These are phyloP conservation scores for Odontophorus gujanensis DNA, from an alignment of 2,113 vertebrate species.

Conservation along the genomic window DNA sequence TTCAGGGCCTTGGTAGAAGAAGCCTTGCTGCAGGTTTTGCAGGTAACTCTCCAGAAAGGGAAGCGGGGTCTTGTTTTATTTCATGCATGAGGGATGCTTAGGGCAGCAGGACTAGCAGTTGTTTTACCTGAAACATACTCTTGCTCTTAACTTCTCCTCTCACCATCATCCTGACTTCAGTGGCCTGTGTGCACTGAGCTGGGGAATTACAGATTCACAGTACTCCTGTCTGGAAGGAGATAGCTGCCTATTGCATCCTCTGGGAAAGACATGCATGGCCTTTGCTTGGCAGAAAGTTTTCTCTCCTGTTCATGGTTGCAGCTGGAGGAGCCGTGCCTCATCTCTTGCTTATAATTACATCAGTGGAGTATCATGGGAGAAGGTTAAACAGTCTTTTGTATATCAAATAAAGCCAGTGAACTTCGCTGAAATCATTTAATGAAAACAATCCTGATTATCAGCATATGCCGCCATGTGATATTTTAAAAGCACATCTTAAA, in stretches of 20 bases:
- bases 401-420: conserved; percentile 69
- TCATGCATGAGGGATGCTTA: not conserved
- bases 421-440: conserved; percentile 66
- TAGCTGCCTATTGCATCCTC: not conserved
- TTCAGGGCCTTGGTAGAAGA: not conserved
- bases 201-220: not conserved
- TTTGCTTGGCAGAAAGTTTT: conserved; percentile 38
- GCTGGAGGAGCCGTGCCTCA: conserved; percentile 21
- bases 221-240: not conserved
- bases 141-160: not conserved
- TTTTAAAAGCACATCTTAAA: conserved; percentile 68
- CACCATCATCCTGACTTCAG: not conserved
- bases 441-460: conserved; percentile 68
- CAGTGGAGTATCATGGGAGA: conserved; percentile 54
- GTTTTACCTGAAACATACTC: not conserved
- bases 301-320: not conserved
- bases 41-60: not conserved
- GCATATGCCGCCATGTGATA: conserved; percentile 42
- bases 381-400: conserved; percentile 73
- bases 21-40: not conserved
- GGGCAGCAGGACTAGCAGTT: not conserved
- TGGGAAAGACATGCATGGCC: not conserved
- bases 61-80: not conserved
- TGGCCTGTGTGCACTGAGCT: not conserved
- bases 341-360: conserved; percentile 66